These are phyloP conservation scores for Hermatobates lingyangjiaoensis DNA, from an alignment of 1,140 invertebrate genomes.

Conservation along the genomic window DNA sequence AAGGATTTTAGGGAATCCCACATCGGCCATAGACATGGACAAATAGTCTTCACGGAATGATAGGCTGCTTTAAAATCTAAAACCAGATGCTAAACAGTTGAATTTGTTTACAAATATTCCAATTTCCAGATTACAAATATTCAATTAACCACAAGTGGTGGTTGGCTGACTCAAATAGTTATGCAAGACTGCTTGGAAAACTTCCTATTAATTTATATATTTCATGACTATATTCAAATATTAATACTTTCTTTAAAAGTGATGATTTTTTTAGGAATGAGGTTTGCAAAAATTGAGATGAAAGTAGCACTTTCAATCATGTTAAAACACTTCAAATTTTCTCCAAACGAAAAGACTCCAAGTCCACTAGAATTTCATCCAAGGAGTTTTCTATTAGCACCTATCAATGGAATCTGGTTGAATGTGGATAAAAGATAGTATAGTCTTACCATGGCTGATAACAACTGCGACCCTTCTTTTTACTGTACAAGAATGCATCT, in stretches of 20 bases:
- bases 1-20: too few relatives aligned
- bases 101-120: not conserved
- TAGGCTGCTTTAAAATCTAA: too few relatives aligned
- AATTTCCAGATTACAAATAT: not conserved
- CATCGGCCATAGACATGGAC: too few relatives aligned
- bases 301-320: conserved; percentile 13
- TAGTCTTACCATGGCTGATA: too few relatives aligned
- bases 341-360: conserved; percentile 5
- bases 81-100: not conserved
- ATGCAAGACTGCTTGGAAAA: not conserved
- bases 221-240: not conserved
- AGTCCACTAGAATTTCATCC: conserved; percentile 10
- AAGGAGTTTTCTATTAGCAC: conserved; percentile 7
- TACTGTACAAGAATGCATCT: too few relatives aligned
- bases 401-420: conserved; percentile 12
- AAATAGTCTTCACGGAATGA: too few relatives aligned
- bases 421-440: conserved; percentile 5
- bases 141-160: not conserved
- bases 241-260: not conserved
- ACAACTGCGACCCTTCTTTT: too few relatives aligned
- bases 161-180: not conserved
- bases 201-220: not conserved
- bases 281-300: conserved; percentile 15
- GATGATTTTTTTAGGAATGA: conserved; percentile 10
- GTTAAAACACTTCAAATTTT: conserved; percentile 10